phyloP scores from a whole-genome alignment of 1,140 invertebrate genomes.

The Bombyx mori region DNA sequence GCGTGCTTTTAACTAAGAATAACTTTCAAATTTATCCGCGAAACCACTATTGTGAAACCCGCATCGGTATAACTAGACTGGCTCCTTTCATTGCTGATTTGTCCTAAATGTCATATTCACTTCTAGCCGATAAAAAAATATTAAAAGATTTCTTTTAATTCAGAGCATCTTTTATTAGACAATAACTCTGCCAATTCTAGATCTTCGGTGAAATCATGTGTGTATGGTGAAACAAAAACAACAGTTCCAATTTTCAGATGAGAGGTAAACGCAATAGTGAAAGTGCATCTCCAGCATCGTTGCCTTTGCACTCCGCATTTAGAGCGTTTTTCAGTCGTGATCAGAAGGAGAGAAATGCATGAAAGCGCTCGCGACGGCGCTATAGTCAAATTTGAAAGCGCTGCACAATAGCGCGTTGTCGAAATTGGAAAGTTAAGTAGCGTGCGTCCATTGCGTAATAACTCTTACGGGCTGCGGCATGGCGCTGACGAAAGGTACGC shows the following conservation, averaged over 20 bases:
- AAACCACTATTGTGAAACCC: constrained; percentile 6
- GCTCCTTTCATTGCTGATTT: no score
- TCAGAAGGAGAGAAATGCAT: constrained; percentile 55
- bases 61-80: no score
- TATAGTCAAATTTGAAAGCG: constrained; percentile 68
- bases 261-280: constrained; percentile 44
- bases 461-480: constrained; percentile 61
- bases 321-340: constrained; percentile 58
- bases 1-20: constrained; percentile 32
- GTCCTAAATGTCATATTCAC: no score
- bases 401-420: constrained; percentile 68
- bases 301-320: constrained; percentile 45
- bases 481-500: constrained; percentile 65
- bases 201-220: no score
- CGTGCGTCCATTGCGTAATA: constrained; percentile 62
- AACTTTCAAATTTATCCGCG: constrained; percentile 15
- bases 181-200: background rate
- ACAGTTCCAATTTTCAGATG: constrained; percentile 8
- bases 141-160: no score
- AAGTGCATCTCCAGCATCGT: constrained; percentile 44
- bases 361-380: constrained; percentile 57
- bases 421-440: constrained; percentile 69
- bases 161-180: no score
- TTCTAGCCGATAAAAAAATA: no score
- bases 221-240: background rate